A percentile compares a stretch with the other conserved stretches of the same genome.
Conservation (phyloP, 2,888 invertebrate genomes). For the Drosophila sordidula region DNA sequence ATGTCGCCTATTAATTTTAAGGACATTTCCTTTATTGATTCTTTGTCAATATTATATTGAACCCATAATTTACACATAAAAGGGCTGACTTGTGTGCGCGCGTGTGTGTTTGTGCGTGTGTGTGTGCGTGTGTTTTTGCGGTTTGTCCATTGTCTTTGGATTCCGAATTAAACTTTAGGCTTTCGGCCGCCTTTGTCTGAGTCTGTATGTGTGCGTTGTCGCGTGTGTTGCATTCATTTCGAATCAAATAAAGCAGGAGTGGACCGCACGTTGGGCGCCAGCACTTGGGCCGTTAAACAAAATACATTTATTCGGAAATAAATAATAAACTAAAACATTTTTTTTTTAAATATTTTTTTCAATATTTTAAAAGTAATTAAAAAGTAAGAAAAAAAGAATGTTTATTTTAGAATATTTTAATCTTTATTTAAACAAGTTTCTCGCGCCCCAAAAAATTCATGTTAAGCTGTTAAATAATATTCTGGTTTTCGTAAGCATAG, state of each 20-base stretch:
- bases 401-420: not conserved
- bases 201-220: constrained; percentile 17
- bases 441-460: no score
- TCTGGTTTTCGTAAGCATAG: no score
- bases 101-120: not conserved
- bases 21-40: constrained; percentile 81
- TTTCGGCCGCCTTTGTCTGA: constrained; percentile 40
- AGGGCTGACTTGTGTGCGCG: constrained; percentile 45
- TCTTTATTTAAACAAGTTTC: not conserved
- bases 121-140: constrained; percentile 17
- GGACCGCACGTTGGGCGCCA: constrained; percentile 8
- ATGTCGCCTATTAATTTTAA: constrained; percentile 83
- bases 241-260: constrained; percentile 26
- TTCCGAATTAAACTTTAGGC: constrained; percentile 47
- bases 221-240: constrained; percentile 53
- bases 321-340: no score
- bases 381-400: not conserved
- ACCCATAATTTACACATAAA: constrained; percentile 80
- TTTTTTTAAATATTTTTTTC: no score
- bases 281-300: not conserved
- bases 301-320: no score
- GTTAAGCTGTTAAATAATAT: no score
- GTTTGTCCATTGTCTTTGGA: constrained; percentile 51
- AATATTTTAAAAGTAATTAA: not conserved
- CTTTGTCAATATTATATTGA: constrained; percentile 81